These are phyloP conservation scores for Scaptomyza hsui DNA, from an alignment of 1,140 invertebrate species.

Conservation along the genomic window DNA sequence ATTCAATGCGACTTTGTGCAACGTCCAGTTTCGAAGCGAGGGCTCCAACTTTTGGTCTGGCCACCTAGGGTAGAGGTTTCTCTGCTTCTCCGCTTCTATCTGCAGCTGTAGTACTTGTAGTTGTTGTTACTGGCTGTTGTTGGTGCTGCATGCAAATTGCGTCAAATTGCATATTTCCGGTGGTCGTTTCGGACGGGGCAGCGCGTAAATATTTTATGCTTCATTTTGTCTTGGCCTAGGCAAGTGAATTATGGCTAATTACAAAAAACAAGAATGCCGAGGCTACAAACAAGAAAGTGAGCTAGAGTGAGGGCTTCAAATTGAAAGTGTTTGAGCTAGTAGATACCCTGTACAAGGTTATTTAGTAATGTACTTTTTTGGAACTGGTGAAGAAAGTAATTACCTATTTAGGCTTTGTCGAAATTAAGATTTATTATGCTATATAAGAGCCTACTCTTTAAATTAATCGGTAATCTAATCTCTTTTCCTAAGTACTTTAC, in stretches of 20 bases:
- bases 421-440: too few relatives aligned
- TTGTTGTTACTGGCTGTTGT: not conserved
- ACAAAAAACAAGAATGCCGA: slow-evolving; percentile 37
- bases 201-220: slow-evolving; percentile 80
- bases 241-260: slow-evolving; percentile 81
- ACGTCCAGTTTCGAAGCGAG: slow-evolving; percentile 13
- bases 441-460: too few relatives aligned
- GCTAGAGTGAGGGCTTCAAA: not conserved
- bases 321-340: too few relatives aligned
- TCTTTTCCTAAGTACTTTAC: too few relatives aligned
- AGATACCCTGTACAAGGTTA: too few relatives aligned
- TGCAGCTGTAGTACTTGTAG: slow-evolving; percentile 11
- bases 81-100: too few relatives aligned
- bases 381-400: too few relatives aligned
- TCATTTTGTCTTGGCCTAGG: slow-evolving; percentile 78
- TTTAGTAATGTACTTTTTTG: too few relatives aligned
- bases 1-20: slow-evolving; percentile 19
- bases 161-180: slow-evolving; percentile 82
- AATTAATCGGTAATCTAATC: too few relatives aligned
- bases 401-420: too few relatives aligned
- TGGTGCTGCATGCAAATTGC: slow-evolving; percentile 73
- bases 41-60: too few relatives aligned
- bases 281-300: slow-evolving; percentile 15
- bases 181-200: slow-evolving; percentile 45
- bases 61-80: slow-evolving; percentile 9